These are phyloP conservation scores for Nettapus auritus DNA, from an alignment of 2,113 vertebrate genomes.

Conservation along the genomic window DNA sequence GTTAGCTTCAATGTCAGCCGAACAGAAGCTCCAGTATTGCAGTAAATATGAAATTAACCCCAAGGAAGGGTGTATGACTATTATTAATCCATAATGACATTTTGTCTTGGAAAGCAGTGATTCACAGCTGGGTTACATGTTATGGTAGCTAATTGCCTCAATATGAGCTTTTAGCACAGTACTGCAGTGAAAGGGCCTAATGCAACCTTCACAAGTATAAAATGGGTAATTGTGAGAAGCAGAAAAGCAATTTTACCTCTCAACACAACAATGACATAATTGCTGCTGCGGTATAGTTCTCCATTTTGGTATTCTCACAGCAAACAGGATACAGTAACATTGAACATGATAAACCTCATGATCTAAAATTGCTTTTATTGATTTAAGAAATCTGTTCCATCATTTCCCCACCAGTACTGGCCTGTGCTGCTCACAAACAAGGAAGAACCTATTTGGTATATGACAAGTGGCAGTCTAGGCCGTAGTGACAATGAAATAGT, in stretches of 20 bases:
- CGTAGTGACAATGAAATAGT: fast-evolving
- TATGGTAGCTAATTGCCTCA: not conserved
- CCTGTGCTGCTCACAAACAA: not conserved
- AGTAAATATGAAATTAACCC: not conserved
- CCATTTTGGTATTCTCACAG: fast-evolving
- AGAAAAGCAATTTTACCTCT: fast-evolving
- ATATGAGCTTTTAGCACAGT: not conserved
- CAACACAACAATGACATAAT: not conserved
- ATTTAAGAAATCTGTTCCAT: no score
- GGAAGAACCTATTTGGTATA: fast-evolving
- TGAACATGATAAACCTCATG: not conserved
- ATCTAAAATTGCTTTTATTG: not conserved
- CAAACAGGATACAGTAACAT: not conserved
- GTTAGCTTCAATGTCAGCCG: not conserved
- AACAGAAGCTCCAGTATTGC: not conserved
- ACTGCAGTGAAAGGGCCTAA: not conserved
- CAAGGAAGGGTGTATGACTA: not conserved
- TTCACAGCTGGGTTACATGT: not conserved
- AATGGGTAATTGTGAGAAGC: not conserved
- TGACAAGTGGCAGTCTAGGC: not conserved
- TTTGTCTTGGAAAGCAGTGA: not conserved
- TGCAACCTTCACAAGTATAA: not conserved
- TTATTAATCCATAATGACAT: not conserved
- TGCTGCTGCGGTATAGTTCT: not conserved
- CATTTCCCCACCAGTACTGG: fast-evolving